Evolutionary conservation across 1,140 invertebrate species (phyloP).

Genomic region (Calephelis virginiensis): DNA sequence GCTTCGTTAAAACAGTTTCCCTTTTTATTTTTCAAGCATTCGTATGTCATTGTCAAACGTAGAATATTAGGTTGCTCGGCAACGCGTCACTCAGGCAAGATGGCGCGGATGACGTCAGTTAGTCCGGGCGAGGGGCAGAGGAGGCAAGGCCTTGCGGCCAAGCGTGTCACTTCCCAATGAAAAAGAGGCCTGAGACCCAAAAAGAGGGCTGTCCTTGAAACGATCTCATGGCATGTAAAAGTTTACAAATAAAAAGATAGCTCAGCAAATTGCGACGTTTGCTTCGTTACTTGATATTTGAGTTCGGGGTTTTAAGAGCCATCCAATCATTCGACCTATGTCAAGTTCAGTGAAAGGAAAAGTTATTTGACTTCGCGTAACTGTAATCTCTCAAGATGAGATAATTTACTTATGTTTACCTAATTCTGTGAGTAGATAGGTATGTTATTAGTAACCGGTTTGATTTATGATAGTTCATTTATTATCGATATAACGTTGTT

Average conservation of each 20-base stretch:
- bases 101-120: slow-evolving; percentile 70
- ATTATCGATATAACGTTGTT: too few relatives aligned
- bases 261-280: slow-evolving; percentile 6
- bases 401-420: not conserved
- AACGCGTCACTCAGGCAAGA: slow-evolving; percentile 68
- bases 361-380: slow-evolving; percentile 37
- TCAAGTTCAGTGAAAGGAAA: slow-evolving; percentile 69
- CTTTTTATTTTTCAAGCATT: slow-evolving; percentile 18
- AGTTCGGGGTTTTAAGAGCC: slow-evolving; percentile 29
- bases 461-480: too few relatives aligned
- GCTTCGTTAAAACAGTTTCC: slow-evolving; percentile 5
- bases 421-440: not conserved
- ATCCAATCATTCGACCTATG: slow-evolving; percentile 50
- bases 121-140: slow-evolving; percentile 37
- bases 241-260: slow-evolving; percentile 26
- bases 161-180: slow-evolving; percentile 73
- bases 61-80: slow-evolving; percentile 61
- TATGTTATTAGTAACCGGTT: too few relatives aligned
- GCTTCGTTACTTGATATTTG: slow-evolving; percentile 38
- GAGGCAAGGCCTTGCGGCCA: slow-evolving; percentile 61
- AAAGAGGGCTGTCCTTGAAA: slow-evolving; percentile 66
- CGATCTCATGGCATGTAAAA: slow-evolving; percentile 56
- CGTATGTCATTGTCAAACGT: slow-evolving; percentile 28
- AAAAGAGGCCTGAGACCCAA: slow-evolving; percentile 66
- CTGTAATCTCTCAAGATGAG: not conserved